Percentiles rank a stretch among this genome's conserved stretches.
Conservation (phyloP, 64 coral and sea anemone genomes). For the Pachyseris speciosa region DNA sequence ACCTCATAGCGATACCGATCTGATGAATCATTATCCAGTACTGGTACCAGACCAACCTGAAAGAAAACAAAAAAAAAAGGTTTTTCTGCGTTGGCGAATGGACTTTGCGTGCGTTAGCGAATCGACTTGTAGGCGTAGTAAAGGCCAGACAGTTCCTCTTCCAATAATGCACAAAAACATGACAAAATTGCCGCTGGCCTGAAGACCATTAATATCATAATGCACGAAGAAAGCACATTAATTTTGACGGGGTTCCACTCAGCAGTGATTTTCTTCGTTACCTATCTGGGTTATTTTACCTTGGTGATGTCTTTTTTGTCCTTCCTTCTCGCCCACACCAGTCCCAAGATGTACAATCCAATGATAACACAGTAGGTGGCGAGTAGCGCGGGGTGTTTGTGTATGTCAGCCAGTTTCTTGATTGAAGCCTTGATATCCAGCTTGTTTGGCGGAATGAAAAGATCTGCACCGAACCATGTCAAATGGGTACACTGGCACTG, state of each 20-base stretch:
- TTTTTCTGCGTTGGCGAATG: too few relatives aligned
- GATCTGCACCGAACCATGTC: constrained; percentile 92
- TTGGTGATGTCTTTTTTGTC: constrained; percentile 74
- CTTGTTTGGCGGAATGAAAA: constrained; percentile 92
- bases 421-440: constrained; percentile 64
- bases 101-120: too few relatives aligned
- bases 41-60: constrained; percentile 78
- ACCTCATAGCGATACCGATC: constrained; percentile 90
- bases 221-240: too few relatives aligned
- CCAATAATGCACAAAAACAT: too few relatives aligned
- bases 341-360: constrained; percentile 70
- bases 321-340: constrained; percentile 82
- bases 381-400: constrained; percentile 78
- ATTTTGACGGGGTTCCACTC: too few relatives aligned
- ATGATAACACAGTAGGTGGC: constrained; percentile 79
- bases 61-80: not conserved
- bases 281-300: too few relatives aligned
- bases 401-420: constrained; percentile 9
- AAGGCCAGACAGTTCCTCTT: too few relatives aligned
- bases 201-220: too few relatives aligned
- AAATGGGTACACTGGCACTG: constrained; percentile 89
- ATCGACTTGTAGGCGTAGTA: too few relatives aligned
- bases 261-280: too few relatives aligned
- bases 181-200: too few relatives aligned
- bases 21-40: constrained; percentile 71